Base-by-base conservation (phyloP, 2,797 vertebrate genomes). In the Gouania willdenowi region DNA sequence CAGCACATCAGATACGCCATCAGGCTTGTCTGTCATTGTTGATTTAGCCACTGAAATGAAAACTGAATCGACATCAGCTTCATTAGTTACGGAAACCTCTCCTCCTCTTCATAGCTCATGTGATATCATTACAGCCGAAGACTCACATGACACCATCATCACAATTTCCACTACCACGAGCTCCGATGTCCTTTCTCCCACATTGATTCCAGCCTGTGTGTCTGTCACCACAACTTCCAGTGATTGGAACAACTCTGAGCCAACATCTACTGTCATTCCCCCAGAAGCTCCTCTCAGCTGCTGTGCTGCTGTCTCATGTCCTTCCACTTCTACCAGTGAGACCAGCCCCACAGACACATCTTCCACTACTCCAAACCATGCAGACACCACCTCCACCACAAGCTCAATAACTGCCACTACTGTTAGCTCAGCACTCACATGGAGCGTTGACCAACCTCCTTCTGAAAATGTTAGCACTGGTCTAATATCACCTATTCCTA, bases 311-410 rank as follows among this genome's bases (percentile, higher is more conserved):
- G 17, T 26, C 2, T 26, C 61, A 2, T 8, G 11, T 44, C 66
- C 76, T 29, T 59, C 56, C 16, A 70, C 65, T 36, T 68, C 63
- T 7, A 71, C 66, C 22, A 49, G 48, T 43, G 58, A 71, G 50
- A 71, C 68, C 21, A 60, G 56, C 34, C 50, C 56, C 4, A 75
- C 62, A 42, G 60, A 64, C 59, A 73, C 71, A 45, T 42, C 56
- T 19, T 52, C 69, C 30, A 70, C 55, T 8, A 22, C 54, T 59
- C 37, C 57, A 46, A 67, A 56, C n/a, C 26, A 3, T 4, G 52
- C 54, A 51, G 64, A 71, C 8, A 66, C 57, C 34, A 68, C 50
- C 11, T 51, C 55, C 31, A 60, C 58, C 22, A 25, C 42, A 30
- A 67, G 51, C 53, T 62, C 60, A 35, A 41, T 50, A 8, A 35